Evolutionary conservation across 2,888 invertebrate species (phyloP), one percentile per base, ranked within the genome.

Genomic region (Danaus chrysippus): DNA sequence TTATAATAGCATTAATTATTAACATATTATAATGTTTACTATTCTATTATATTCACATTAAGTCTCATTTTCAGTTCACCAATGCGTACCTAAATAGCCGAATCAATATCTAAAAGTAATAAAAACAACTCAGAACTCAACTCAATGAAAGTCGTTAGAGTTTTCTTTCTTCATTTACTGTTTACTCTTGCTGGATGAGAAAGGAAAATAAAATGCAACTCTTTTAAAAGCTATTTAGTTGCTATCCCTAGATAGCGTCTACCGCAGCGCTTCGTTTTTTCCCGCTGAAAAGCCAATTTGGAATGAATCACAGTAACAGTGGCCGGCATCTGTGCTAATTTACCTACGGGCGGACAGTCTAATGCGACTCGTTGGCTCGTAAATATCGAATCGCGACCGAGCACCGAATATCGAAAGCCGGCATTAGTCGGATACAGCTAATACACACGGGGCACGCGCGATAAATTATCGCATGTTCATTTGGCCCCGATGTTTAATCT

Each of bases 301-400:
- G 83, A 91, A 91, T 91, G 90, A 91, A 91, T 91, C 91, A 91
- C 87, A 82, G 89, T 84, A 86, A 87, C 88, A 84, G 87, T 83
- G 82, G 87, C 84, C 80, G 89, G 86, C 91, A 91, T 91, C 90
- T 91, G 91, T 87, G 91, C 91, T 91, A 91, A 91, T 91, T 91
- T 91, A 91, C 91, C 91, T 90, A 90, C 88, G 86, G 82, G 84
- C 79, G 87, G 90, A 90, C 91, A 91, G 88, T 87, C 89, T 91
- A 91, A 91, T 91, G 91, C 88, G 84, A 82, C 81, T 84, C 81
- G 86, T 81, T 84, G 76, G 83, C 74, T 88, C 91, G 87, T 91
- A 91, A 90, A 91, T 88, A 87, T 79, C 75, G 86, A 86, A 86
- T 86, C 86, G 87, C 86, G 84, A 86, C 87, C 87, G 86, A 84